Evolutionary conservation across 2,113 vertebrate genomes (phyloP).

Genomic region (Genyomyrus donnyi): DNA sequence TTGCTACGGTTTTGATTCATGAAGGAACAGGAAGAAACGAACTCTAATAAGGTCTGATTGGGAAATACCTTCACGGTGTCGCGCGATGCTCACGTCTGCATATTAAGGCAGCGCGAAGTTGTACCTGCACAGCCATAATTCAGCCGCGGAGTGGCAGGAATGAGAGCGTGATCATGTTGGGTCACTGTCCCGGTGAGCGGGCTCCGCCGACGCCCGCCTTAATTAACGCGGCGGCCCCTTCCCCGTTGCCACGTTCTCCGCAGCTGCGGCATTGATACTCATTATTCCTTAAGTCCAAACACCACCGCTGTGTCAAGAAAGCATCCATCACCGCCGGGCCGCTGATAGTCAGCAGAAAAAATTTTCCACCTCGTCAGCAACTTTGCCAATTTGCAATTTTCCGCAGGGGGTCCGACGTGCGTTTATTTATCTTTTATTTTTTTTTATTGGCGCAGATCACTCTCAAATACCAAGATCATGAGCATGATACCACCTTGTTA

Average conservation of each 20-base stretch:
- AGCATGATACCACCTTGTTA: conserved; percentile 75
- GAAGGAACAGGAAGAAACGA: neutral
- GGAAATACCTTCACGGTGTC: neutral
- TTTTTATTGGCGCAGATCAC: conserved; percentile 89
- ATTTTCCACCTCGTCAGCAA: conserved; percentile 84
- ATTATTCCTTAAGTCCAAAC: conserved; percentile 99
- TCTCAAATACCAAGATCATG: conserved; percentile 94
- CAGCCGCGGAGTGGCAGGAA: conserved; percentile 77
- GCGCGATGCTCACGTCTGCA: conserved; percentile 33
- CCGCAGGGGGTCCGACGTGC: conserved; percentile 73
- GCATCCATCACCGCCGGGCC: conserved; percentile 82
- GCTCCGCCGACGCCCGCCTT: conserved; percentile 80
- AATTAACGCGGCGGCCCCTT: conserved; percentile 94
- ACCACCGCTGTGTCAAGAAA: conserved; percentile 99
- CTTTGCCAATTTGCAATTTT: conserved; percentile 93
- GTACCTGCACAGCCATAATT: conserved; percentile 67
- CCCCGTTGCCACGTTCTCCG: conserved; percentile 94
- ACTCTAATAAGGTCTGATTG: conserved; percentile 3
- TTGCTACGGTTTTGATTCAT: conserved; percentile 17
- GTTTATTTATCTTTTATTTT: conserved; percentile 33
- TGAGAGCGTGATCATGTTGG: conserved; percentile 96
- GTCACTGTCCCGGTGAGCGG: conserved; percentile 82
- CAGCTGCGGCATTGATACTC: conserved; percentile 99
- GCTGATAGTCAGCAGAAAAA: conserved; percentile 73
- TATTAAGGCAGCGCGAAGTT: conserved; percentile 52